Base-by-base conservation (phyloP, 2,888 invertebrate genomes). In the Myathropa florea region DNA sequence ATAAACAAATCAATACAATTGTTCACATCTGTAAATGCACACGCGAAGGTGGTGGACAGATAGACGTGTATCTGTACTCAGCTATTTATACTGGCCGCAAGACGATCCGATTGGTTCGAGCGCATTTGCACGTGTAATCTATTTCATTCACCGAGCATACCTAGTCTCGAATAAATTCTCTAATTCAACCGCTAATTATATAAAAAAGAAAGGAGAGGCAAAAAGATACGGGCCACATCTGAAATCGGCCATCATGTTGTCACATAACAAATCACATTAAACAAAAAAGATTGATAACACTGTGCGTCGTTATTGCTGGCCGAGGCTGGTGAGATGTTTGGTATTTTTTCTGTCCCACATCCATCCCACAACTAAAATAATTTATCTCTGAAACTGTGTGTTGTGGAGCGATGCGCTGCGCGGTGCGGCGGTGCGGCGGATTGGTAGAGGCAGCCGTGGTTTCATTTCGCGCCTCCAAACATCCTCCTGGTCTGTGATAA, bases 1-100 rank as follows among this genome's bases (percentile, higher is more conserved):
- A 59, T 81, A 81, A 75, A 81, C 68, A 75, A 63, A 81, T 75
- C 64, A 59, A 70, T 81, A 57, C 68, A 75, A 75, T 68, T 81
- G 55, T 63, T 75, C 55, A n/a, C 24, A 53, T 67, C 24, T 68
- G 33, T 28, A 71, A 28, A 46, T 65, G 57, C 64, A 59, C 61
- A 84, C 73, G 79, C 55, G 33, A 70, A 71, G 68, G 61, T 72
- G 72, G 59, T 73, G 78, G 82, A 70, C 85, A 71, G 82, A 33
- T 24, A 4, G 55, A 36, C 28, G 21, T 60, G 72, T 60, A 63
- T 64, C 53, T 57, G 39, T 77, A 12, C 39, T 68, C 64, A 26
- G 82, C 65, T 86, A 79, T 83, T 86, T 86, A 83, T 78, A 86
- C 53, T 21, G 33, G 72, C 72, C 53, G 71, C 85, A 75, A 78